phyloP scores from a whole-genome alignment of 64 coral and sea anemone genomes.

The Actinia tenebrosa region DNA sequence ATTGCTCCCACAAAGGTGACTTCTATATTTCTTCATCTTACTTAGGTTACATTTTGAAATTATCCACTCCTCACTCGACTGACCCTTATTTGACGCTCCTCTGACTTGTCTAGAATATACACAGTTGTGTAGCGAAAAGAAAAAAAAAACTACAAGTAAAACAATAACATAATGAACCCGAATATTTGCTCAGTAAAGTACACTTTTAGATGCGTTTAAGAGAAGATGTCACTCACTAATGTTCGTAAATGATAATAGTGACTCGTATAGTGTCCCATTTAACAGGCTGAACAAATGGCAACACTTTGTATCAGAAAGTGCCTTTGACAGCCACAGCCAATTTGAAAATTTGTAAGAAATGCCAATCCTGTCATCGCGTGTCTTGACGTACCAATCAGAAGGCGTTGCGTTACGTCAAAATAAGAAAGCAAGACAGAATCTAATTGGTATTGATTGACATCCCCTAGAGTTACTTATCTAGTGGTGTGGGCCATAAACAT shows the following conservation, averaged over 20 bases:
- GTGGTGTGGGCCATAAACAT: constrained; percentile 98
- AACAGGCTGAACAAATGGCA: constrained; percentile 99
- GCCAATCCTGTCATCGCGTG: constrained; percentile 99
- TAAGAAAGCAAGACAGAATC: constrained; percentile 91
- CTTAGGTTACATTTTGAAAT: constrained; percentile 78
- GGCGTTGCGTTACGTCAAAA: constrained; percentile 95
- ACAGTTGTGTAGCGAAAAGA: constrained; percentile 79
- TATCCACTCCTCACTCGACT: constrained; percentile 59
- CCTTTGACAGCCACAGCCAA: constrained; percentile 95
- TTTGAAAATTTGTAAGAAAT: constrained; percentile 99
- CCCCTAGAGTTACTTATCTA: constrained; percentile 98
- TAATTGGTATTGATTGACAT: constrained; percentile 99
- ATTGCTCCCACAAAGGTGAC: constrained; percentile 80
- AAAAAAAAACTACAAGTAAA: constrained; percentile 76
- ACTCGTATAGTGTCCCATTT: constrained; percentile 98
- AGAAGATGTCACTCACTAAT: constrained; percentile 99
- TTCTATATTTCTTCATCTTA: constrained; percentile 60
- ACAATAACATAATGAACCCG: constrained; percentile 99
- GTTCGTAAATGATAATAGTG: constrained; percentile 96
- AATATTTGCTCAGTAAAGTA: constrained; percentile 99
- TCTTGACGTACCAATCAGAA: constrained; percentile 92
- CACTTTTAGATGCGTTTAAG: constrained; percentile 98
- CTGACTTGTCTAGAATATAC: constrained; percentile 41
- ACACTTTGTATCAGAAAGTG: constrained; percentile 99
- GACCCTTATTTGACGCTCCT: constrained; percentile 53